Percentiles rank a stretch among this genome's conserved stretches.
phyloP scores from a whole-genome alignment of 92 coral and sea anemone genomes.

The Heteractis magnifica region DNA sequence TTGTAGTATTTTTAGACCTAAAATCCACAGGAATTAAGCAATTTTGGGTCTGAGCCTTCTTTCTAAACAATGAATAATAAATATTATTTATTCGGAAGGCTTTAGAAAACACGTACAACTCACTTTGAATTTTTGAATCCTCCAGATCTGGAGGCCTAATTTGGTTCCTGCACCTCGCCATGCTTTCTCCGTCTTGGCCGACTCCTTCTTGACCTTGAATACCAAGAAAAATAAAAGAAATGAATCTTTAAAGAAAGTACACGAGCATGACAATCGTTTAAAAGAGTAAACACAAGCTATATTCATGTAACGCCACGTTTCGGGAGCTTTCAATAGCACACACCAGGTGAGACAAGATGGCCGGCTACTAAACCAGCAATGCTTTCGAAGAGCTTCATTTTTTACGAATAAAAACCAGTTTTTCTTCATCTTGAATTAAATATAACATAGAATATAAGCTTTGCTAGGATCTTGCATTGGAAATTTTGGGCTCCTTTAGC shows the following conservation, averaged over 20 bases:
- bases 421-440: neutral
- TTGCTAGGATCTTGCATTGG: neutral
- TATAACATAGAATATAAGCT: neutral
- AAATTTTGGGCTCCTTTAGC: neutral
- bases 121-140: constrained; percentile 90
- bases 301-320: neutral
- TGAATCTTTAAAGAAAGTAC: neutral
- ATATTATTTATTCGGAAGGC: neutral
- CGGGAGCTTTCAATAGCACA: neutral
- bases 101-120: neutral
- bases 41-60: neutral
- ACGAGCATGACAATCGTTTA: neutral
- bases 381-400: neutral
- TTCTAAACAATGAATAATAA: neutral
- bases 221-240: neutral
- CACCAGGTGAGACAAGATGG: neutral
- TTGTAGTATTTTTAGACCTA: neutral
- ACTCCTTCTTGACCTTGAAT: constrained; percentile 71
- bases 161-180: constrained; percentile 84
- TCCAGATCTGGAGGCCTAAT: constrained; percentile 78
- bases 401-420: neutral
- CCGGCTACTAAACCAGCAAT: neutral
- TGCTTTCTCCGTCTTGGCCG: constrained; percentile 76
- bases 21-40: neutral
- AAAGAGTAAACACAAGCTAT: neutral